Base-by-base conservation (phyloP, 2,888 invertebrate species). In the Drosophila peninsularis region DNA sequence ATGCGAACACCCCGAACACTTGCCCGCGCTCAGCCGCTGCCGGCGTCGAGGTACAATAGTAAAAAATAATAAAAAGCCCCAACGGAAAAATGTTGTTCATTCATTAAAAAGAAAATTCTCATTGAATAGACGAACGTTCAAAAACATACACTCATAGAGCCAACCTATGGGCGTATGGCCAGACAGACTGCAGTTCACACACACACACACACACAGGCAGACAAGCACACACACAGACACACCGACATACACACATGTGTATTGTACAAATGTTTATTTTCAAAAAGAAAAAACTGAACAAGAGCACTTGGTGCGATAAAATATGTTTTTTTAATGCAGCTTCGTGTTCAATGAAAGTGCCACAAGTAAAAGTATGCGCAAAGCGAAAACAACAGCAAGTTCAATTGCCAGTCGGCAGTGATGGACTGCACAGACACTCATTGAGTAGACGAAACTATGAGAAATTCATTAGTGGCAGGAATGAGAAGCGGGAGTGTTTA, bases 1-100 rank as follows among this genome's bases (percentile, higher is more conserved):
- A 73, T 71, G 65, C 50, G 78, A 75, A 57, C 60, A 75, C 39
- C 11, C 17, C 19, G 7, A 11, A 37, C 52, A 11, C 5, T 27
- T 14, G 24, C 37, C 52, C 13, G 0, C 50, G 5, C 21, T 3
- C 6, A n/a, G 36, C 6, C 14, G 4, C 19, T 21, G 34, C 36
- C 1, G 9, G 11, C 55, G 24, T 7, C 4, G 17, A 37, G 30
- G 27, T 45, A 52, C 44, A 58, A 50, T 58, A 62, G 56, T 62
- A 63, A 63, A 75, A 74, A 52, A 71, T 66, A 61, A 53, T 57
- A 50, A 68, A 53, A 50, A 66, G 21, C 55, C 49, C 56, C 53
- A 78, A 69, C 71, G 70, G 79, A 64, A 85, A 72, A 77, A 79
- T 87, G 75, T 78, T 87, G 82, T 83, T 87, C 83, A 88, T 88